Conservation (phyloP, 1,140 invertebrate genomes). For the Trichonephila clavata region DNA sequence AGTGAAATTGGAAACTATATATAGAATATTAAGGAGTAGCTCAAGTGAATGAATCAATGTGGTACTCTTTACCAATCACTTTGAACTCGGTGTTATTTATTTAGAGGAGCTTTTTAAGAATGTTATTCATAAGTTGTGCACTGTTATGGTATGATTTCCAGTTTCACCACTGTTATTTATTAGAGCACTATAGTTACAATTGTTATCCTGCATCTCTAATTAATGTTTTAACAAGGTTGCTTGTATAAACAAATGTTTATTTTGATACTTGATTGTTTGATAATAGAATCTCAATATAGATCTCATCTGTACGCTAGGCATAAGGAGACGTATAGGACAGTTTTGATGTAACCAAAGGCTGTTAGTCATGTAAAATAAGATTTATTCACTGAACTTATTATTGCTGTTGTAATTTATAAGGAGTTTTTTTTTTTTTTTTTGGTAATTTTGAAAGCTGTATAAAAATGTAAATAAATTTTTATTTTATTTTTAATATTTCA, state of each 20-base stretch:
- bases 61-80: no score
- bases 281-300: conserved; percentile 35
- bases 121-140: no score
- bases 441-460: conserved; percentile 27
- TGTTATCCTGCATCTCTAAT: no score
- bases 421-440: neutral
- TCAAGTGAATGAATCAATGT: no score
- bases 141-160: no score
- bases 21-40: no score
- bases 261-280: neutral
- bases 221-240: no score
- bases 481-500: conserved; percentile 22
- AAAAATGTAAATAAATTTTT: conserved; percentile 43
- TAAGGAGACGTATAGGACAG: conserved; percentile 16
- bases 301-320: conserved; percentile 39
- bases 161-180: no score
- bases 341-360: conserved; percentile 30
- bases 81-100: no score
- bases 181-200: no score
- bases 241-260: neutral
- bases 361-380: conserved; percentile 51
- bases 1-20: no score
- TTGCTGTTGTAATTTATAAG: conserved; percentile 19
- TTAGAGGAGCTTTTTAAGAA: no score
- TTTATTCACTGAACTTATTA: conserved; percentile 49